phyloP scores from a whole-genome alignment of 1,140 invertebrate species.

The Lutraria rhynchaena region DNA sequence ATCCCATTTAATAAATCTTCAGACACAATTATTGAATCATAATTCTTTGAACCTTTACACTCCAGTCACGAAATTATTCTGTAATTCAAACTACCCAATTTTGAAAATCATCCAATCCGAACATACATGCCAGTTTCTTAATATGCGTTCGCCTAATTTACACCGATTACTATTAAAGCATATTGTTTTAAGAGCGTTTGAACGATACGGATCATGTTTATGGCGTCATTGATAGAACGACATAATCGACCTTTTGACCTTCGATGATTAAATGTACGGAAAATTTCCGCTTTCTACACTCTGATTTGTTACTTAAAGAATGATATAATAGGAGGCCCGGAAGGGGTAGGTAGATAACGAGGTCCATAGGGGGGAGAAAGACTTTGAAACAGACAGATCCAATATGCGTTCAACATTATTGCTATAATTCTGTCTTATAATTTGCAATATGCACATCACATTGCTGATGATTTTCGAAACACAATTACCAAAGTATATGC shows the following conservation, averaged over 20 bases:
- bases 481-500: no score
- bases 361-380: no score
- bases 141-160: slow-evolving; percentile 50
- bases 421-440: no score
- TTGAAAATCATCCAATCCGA: slow-evolving; percentile 50
- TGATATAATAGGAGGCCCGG: no score
- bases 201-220: slow-evolving; percentile 44
- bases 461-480: no score
- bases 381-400: no score
- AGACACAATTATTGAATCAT: slow-evolving; percentile 35
- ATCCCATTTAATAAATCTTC: slow-evolving; percentile 16
- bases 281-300: slow-evolving; percentile 58
- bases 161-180: slow-evolving; percentile 50
- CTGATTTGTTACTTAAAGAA: slow-evolving; percentile 5
- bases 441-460: no score
- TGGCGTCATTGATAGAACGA: slow-evolving; percentile 36
- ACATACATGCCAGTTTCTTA: slow-evolving; percentile 50
- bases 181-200: slow-evolving; percentile 58
- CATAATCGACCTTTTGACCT: slow-evolving; percentile 28
- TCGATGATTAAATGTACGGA: slow-evolving; percentile 60
- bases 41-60: slow-evolving; percentile 2
- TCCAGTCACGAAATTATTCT: slow-evolving; percentile 26
- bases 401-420: no score
- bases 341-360: no score
- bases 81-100: slow-evolving; percentile 48